These are phyloP conservation scores for Amphipyra berbera DNA, from an alignment of 2,888 invertebrate genomes.

Conservation along the genomic window DNA sequence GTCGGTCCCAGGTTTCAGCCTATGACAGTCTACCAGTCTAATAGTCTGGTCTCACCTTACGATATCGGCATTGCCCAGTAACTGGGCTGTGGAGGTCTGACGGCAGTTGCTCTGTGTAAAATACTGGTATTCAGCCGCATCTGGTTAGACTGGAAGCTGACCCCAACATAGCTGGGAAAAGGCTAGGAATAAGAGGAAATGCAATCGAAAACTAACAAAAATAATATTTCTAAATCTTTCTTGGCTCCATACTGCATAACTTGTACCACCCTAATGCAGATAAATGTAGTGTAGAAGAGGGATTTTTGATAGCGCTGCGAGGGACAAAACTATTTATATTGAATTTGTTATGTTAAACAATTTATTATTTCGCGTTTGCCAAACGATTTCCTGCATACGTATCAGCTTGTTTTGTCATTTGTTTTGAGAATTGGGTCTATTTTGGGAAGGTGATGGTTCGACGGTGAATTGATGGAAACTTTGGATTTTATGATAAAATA, in stretches of 20 bases:
- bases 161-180: too few relatives aligned
- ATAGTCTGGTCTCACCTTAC: too few relatives aligned
- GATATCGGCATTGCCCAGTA: too few relatives aligned
- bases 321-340: slow-evolving; percentile 79
- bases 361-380: slow-evolving; percentile 79
- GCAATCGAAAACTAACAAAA: too few relatives aligned
- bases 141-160: too few relatives aligned
- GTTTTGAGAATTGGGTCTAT: slow-evolving; percentile 28
- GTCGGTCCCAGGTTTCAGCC: too few relatives aligned
- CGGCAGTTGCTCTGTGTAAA: too few relatives aligned
- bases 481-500: neutral
- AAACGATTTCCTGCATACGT: slow-evolving; percentile 73
- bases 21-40: too few relatives aligned
- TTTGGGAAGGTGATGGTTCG: slow-evolving; percentile 13
- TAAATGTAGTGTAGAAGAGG: slow-evolving; percentile 76
- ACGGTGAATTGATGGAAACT: slow-evolving; percentile 2
- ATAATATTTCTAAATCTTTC: slow-evolving; percentile 1
- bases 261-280: slow-evolving; percentile 73
- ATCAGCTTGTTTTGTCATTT: slow-evolving; percentile 55
- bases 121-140: too few relatives aligned
- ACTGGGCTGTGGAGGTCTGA: too few relatives aligned
- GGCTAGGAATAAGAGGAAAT: too few relatives aligned
- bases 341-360: slow-evolving; percentile 72
- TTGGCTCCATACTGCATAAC: slow-evolving; percentile 49
- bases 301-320: slow-evolving; percentile 70